Evolutionary conservation across 2,113 vertebrate genomes (phyloP).

Genomic region (Tiliqua scincoides): DNA sequence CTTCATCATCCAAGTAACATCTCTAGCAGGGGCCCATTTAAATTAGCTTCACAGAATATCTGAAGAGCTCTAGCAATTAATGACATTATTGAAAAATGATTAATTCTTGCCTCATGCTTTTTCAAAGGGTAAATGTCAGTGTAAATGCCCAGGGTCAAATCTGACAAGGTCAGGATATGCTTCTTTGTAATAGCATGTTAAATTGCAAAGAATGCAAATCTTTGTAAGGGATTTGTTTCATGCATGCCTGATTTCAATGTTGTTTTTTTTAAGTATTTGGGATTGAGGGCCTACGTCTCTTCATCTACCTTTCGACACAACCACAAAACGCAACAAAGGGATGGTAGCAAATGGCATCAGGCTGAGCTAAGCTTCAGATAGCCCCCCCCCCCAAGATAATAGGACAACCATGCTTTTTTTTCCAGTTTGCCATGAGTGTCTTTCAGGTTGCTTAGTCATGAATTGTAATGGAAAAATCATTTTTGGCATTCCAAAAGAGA

Average conservation of each 20-base stretch:
- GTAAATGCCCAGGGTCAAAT: background rate
- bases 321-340: background rate
- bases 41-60: background rate
- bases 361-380: background rate
- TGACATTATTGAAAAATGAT: background rate
- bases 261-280: background rate
- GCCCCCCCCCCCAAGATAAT: conserved; percentile 31
- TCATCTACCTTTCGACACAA: background rate
- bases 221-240: conserved; percentile 19
- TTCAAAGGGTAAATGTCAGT: background rate
- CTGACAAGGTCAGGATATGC: fast-evolving
- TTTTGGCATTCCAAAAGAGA: conserved; percentile 35
- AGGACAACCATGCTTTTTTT: background rate
- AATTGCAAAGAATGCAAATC: conserved; percentile 37
- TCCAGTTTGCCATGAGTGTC: background rate
- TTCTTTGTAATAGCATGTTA: background rate
- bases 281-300: conserved; percentile 13
- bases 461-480: conserved; percentile 8
- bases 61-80: background rate
- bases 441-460: conserved; percentile 12
- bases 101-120: background rate
- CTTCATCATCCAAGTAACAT: background rate
- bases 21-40: background rate
- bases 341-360: conserved; percentile 9
- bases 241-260: background rate